These are phyloP conservation scores for Escarpia spicata DNA, from an alignment of 2,888 invertebrate species.

Conservation along the genomic window DNA sequence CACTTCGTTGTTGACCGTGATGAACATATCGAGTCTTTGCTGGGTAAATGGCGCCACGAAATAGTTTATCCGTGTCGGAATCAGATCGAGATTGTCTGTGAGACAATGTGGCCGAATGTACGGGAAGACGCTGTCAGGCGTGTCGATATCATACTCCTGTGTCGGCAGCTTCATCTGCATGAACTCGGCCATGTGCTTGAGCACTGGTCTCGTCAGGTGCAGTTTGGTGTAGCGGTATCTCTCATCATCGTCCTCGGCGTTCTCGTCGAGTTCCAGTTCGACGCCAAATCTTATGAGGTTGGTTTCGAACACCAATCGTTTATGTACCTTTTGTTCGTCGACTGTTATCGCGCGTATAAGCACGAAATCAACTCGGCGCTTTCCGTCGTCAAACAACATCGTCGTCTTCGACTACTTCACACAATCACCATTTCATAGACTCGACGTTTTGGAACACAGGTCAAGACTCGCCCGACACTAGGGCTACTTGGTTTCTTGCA, in stretches of 20 bases:
- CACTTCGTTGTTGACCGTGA: slow-evolving; percentile 71
- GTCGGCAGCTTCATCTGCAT: slow-evolving; percentile 85
- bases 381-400: slow-evolving; percentile 59
- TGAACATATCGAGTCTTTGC: slow-evolving; percentile 54
- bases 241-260: slow-evolving; percentile 54
- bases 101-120: slow-evolving; percentile 39
- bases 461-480: not conserved
- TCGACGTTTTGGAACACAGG: not conserved
- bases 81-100: slow-evolving; percentile 43
- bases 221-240: not conserved
- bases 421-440: slow-evolving; percentile 27
- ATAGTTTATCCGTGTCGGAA: slow-evolving; percentile 61
- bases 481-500: not conserved
- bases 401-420: slow-evolving; percentile 31
- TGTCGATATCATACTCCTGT: slow-evolving; percentile 67
- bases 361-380: slow-evolving; percentile 85
- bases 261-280: slow-evolving; percentile 63
- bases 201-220: not conserved
- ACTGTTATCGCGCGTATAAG: slow-evolving; percentile 71
- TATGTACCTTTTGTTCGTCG: not conserved
- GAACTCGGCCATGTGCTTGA: not conserved
- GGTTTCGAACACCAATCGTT: slow-evolving; percentile 41
- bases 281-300: slow-evolving; percentile 53
- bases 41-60: slow-evolving; percentile 66
- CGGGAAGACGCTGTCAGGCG: slow-evolving; percentile 42